Base-by-base conservation (phyloP, 2,797 vertebrate species). In the Gouania willdenowi region DNA sequence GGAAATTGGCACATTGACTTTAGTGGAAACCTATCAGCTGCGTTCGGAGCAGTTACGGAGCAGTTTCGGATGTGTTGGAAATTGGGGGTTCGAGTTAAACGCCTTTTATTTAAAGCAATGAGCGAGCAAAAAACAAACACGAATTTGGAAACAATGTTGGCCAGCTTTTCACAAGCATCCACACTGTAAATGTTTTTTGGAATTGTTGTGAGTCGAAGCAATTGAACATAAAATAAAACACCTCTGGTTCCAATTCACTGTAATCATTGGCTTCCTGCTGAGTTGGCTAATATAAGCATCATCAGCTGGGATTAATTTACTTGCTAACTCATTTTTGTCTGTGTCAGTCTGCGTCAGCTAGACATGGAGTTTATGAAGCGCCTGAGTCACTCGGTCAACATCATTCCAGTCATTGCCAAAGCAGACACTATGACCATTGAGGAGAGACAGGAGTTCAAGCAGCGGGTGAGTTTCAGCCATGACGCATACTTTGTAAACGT, bases 331-430 rank as follows among this genome's bases (percentile, higher is more conserved):
- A 6, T 48, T 18, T 51, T 35, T 24, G 29, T 31, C 23, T 56
- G 9, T 35, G 26, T 10, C 59, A 90, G 89, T 37, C 85, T 90
- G 59, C 88, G 95, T 37, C 92, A 92, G 62, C 86, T 98, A 10
- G 96, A 98, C 52, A 25, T 93, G 4, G 95, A 97, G 81, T 98
- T 98, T 72, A 97, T 98, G 96, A 98, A 94, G 65, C 92, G 92
- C 61, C 79, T 98, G 83, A 95, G 93, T 84, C 93, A 96, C 63
- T 91, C 93, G 2, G 95, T 97, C 67, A 98, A 98, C 86, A 94
- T 98, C 73, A 93, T 98, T 64, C 96, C 96, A 0, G 69, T 98
- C 55, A 98, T 98, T 3, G 95, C 95, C 51, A 98, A 98, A 71
- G 88, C 96, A 1, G 96, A 98, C 84, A 95, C 95, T 22, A 92